Percentiles rank a stretch among this genome's conserved stretches.
Evolutionary conservation across 1,140 invertebrate species (phyloP).

Genomic region (Oppia nitens): DNA sequence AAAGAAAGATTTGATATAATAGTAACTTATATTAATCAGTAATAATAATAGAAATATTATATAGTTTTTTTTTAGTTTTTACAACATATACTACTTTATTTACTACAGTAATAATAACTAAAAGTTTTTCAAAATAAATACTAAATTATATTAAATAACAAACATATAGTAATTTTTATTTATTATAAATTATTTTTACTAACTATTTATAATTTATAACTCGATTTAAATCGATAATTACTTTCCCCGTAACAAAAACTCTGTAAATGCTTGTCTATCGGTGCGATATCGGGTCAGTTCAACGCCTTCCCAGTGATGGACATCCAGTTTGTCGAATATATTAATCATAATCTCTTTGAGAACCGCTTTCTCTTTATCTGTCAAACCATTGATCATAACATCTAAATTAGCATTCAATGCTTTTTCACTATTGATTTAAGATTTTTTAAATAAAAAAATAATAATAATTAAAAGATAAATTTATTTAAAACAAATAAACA

Average conservation of each 20-base stretch:
- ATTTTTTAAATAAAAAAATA: neutral
- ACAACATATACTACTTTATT: too few relatives aligned
- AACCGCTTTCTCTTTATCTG: neutral
- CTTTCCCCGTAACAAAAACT: neutral
- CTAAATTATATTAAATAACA: too few relatives aligned
- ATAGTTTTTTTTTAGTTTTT: too few relatives aligned
- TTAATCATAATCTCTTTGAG: neutral
- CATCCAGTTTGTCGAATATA: neutral
- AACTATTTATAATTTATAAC: too few relatives aligned
- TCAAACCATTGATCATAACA: neutral
- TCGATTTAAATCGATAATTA: too few relatives aligned
- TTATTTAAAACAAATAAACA: neutral
- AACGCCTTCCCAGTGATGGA: neutral
- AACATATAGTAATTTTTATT: too few relatives aligned
- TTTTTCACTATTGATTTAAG: neutral
- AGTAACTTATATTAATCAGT: too few relatives aligned
- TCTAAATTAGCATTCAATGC: neutral
- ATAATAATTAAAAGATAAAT: neutral
- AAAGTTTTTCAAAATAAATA: too few relatives aligned
- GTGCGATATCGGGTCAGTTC: neutral
- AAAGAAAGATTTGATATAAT: too few relatives aligned
- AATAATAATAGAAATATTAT: too few relatives aligned
- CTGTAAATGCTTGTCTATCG: neutral
- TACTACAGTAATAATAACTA: too few relatives aligned
- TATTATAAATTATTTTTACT: too few relatives aligned